phyloP scores from a whole-genome alignment of 1,140 invertebrate species.

The Zeugodacus cucurbitae region DNA sequence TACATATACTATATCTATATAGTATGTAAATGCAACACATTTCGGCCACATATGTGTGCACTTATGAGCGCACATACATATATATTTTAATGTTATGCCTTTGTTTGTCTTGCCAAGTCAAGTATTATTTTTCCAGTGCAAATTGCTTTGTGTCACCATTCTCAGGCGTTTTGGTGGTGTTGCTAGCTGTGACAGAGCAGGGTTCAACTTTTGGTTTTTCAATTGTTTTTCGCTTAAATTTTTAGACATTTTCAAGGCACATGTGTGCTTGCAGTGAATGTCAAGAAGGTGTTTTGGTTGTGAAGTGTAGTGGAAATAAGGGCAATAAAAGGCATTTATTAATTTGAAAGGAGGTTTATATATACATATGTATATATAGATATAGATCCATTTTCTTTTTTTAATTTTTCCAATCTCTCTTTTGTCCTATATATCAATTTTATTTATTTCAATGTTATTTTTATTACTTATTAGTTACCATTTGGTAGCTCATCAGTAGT shows the following conservation, averaged over 20 bases:
- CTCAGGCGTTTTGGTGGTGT: background rate
- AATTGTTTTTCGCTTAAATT: no score
- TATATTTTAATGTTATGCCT: background rate
- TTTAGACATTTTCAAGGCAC: background rate
- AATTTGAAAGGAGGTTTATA: no score
- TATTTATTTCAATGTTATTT: background rate
- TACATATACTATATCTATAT: background rate
- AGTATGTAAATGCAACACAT: slow-evolving; percentile 29
- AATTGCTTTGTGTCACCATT: slow-evolving; percentile 30
- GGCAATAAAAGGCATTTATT: background rate
- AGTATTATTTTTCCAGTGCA: slow-evolving; percentile 26
- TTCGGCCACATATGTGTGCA: background rate
- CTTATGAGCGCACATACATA: background rate
- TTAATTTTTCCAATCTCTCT: background rate
- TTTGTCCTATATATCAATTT: background rate
- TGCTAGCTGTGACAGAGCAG: background rate
- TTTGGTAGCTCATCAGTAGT: background rate
- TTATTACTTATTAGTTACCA: background rate
- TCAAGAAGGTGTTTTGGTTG: background rate
- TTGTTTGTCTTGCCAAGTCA: background rate
- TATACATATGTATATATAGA: background rate
- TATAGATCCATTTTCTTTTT: background rate
- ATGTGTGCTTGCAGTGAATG: background rate
- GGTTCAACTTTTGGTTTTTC: background rate
- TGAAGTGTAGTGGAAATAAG: background rate